Percentiles rank a stretch among this genome's conserved stretches.
These are phyloP conservation scores for Zaprionus capensis DNA, from an alignment of 1,140 invertebrate genomes.

Conservation along the genomic window DNA sequence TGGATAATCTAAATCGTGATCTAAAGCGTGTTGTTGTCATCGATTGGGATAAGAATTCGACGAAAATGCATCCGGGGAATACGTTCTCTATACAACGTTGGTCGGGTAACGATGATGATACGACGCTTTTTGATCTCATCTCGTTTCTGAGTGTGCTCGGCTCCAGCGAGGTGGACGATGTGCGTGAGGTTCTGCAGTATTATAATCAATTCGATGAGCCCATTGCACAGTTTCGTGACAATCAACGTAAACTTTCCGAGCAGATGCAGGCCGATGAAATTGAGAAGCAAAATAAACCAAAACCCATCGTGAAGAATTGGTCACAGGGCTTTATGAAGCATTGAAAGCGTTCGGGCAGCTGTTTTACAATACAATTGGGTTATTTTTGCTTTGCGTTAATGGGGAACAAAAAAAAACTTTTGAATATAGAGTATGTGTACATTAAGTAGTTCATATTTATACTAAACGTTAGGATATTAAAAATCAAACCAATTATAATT, in stretches of 20 bases:
- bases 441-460: background rate
- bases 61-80: slow-evolving; percentile 95
- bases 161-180: slow-evolving; percentile 94
- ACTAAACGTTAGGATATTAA: background rate
- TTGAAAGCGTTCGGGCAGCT: slow-evolving; percentile 10
- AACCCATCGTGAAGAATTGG: slow-evolving; percentile 76
- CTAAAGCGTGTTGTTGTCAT: slow-evolving; percentile 97
- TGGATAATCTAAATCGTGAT: slow-evolving; percentile 97
- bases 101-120: slow-evolving; percentile 96
- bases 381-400: slow-evolving; percentile 32
- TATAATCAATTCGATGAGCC: slow-evolving; percentile 98
- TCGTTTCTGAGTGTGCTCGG: slow-evolving; percentile 95
- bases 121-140: slow-evolving; percentile 94
- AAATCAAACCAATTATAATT: background rate
- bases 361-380: slow-evolving; percentile 11
- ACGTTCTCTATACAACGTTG: slow-evolving; percentile 95
- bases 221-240: slow-evolving; percentile 94
- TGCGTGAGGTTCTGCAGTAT: slow-evolving; percentile 95
- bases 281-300: slow-evolving; percentile 66
- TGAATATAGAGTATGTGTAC: background rate
- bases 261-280: slow-evolving; percentile 86
- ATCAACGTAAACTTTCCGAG: slow-evolving; percentile 90
- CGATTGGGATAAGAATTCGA: slow-evolving; percentile 96
- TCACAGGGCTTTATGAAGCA: slow-evolving; percentile 60
- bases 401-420: background rate